Evolutionary conservation across 1,140 invertebrate species (phyloP).

Genomic region (Magallana gigas): DNA sequence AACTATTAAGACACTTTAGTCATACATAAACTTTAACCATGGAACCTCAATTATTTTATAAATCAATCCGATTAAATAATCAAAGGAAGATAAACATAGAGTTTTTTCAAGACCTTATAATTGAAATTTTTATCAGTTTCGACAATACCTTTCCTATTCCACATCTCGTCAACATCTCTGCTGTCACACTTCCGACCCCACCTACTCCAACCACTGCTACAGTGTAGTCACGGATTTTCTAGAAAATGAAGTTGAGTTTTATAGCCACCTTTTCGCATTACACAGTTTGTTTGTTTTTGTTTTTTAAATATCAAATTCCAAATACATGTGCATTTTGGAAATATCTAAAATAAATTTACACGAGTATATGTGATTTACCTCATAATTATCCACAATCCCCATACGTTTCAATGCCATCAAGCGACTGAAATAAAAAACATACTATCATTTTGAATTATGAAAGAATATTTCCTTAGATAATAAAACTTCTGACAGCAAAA

Average conservation of each 20-base stretch:
- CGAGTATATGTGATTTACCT: conserved; percentile 78
- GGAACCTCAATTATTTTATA: too few species aligned
- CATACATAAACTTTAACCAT: too few species aligned
- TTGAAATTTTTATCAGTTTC: neutral
- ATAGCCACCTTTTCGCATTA: neutral
- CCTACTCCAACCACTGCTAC: conserved; percentile 99
- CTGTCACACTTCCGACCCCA: conserved; percentile 98
- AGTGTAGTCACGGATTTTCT: conserved; percentile 91
- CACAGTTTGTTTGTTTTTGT: neutral
- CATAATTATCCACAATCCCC: conserved; percentile 99
- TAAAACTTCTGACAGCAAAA: neutral
- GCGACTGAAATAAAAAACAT: conserved; percentile 84
- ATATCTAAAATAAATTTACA: too few species aligned
- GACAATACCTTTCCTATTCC: conserved; percentile 94
- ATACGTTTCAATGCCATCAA: conserved; percentile 99
- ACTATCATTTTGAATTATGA: neutral
- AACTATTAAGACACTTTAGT: too few species aligned
- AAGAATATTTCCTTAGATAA: neutral
- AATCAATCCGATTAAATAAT: too few species aligned
- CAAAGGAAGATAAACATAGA: too few species aligned
- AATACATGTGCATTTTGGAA: too few species aligned
- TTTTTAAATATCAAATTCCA: neutral
- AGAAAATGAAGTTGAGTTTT: conserved; percentile 42
- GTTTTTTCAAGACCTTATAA: too few species aligned
- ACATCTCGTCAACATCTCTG: conserved; percentile 98